These are phyloP conservation scores for Megaleporinus macrocephalus DNA, from an alignment of 2,113 vertebrate genomes.

Conservation along the genomic window DNA sequence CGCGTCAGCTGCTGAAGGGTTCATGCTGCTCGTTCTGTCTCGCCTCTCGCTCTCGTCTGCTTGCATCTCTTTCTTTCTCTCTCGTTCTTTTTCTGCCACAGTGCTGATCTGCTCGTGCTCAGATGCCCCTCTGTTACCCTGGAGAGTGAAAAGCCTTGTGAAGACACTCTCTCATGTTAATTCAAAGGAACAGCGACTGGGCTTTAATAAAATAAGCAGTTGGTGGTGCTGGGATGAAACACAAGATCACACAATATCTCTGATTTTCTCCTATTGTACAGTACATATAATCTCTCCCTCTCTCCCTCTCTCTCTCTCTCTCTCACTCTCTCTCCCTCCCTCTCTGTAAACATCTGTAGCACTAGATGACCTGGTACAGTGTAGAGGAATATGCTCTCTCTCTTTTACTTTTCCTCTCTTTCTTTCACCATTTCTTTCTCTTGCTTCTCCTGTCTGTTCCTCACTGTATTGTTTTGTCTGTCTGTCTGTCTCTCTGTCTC, in stretches of 20 bases:
- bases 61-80: not conserved
- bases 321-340: not conserved
- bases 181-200: constrained; percentile 62
- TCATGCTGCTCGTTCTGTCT: not conserved
- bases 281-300: not conserved
- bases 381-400: not conserved
- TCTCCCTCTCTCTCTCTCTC: not conserved
- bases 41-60: not conserved
- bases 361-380: no score
- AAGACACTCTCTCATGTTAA: constrained; percentile 65
- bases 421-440: not conserved
- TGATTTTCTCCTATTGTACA: not conserved
- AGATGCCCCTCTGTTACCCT: constrained; percentile 17
- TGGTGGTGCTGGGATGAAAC: constrained; percentile 58
- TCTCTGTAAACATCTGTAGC: not conserved
- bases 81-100: not conserved
- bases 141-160: constrained; percentile 46
- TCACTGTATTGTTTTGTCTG: not conserved
- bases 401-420: not conserved
- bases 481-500: not conserved
- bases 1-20: not conserved
- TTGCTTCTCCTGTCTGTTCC: not conserved
- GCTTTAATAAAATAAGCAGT: constrained; percentile 65
- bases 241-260: constrained; percentile 19
- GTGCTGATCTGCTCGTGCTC: constrained; percentile 2